Percentiles rank a stretch among this genome's conserved stretches.
phyloP scores from a whole-genome alignment of 2,113 vertebrate species.

The Osmerus mordax region DNA sequence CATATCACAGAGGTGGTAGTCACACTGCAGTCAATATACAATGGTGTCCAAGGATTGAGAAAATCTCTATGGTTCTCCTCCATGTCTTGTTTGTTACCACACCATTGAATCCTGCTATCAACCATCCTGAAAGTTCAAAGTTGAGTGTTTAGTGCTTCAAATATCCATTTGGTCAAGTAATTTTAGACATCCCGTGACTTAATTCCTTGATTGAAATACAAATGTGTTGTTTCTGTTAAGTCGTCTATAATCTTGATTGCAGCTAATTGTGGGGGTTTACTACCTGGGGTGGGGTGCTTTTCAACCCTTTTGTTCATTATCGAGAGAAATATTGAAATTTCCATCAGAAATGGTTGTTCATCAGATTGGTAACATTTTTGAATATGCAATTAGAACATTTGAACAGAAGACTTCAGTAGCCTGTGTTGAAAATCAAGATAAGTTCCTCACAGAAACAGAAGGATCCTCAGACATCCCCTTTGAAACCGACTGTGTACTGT shows the following conservation, averaged over 20 bases:
- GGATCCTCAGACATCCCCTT: too few relatives aligned
- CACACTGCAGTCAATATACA: conserved; percentile 63
- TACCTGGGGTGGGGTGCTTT: conserved; percentile 56
- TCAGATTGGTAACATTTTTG: neutral
- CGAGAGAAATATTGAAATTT: conserved; percentile 55
- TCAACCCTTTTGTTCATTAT: conserved; percentile 50
- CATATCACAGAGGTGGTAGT: conserved; percentile 58
- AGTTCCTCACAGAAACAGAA: too few relatives aligned
- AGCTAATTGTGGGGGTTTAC: conserved; percentile 63
- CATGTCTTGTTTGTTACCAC: conserved; percentile 5
- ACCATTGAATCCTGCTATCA: too few relatives aligned
- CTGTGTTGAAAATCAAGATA: neutral
- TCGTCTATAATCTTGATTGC: conserved; percentile 63
- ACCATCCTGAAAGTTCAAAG: too few relatives aligned
- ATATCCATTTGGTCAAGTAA: neutral
- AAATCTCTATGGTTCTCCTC: conserved; percentile 56
- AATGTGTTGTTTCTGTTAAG: conserved; percentile 43
- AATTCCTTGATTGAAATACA: conserved; percentile 52
- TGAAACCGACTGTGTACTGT: too few relatives aligned
- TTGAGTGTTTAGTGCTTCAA: too few relatives aligned
- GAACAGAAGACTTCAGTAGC: neutral
- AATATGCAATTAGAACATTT: too few relatives aligned
- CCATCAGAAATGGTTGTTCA: conserved; percentile 10
- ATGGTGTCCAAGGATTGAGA: conserved; percentile 56
- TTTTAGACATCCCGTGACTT: neutral